phyloP scores from a whole-genome alignment of 2,113 vertebrate species.

The Alligator sinensis region DNA sequence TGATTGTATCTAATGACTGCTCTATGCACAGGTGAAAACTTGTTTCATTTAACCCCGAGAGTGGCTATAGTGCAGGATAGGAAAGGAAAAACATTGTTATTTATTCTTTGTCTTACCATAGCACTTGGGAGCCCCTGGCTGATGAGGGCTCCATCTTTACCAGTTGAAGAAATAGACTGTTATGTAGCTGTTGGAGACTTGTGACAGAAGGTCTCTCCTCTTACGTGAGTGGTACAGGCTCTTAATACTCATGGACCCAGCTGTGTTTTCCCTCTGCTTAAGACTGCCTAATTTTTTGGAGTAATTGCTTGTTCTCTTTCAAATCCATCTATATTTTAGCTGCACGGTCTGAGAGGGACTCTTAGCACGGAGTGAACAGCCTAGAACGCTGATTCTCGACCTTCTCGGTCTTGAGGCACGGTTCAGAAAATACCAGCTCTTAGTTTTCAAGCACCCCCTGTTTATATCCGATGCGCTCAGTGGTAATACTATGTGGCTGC shows the following conservation, averaged over 20 bases:
- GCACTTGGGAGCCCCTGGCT: not conserved
- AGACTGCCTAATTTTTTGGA: not conserved
- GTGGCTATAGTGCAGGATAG: not conserved
- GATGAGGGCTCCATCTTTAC: not conserved
- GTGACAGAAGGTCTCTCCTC: not conserved
- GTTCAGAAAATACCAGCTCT: too few species aligned
- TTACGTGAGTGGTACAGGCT: not conserved
- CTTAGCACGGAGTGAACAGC: not conserved
- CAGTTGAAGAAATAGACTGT: not conserved
- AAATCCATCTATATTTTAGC: not conserved
- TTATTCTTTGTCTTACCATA: not conserved
- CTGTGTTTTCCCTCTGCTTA: not conserved
- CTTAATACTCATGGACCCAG: not conserved
- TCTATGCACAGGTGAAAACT: not conserved
- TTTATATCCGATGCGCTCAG: too few species aligned
- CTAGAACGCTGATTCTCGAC: too few species aligned
- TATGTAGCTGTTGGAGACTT: not conserved
- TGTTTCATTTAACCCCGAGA: not conserved
- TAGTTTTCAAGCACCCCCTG: too few species aligned
- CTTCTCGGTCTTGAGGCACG: too few species aligned
- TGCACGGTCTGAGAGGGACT: not conserved
- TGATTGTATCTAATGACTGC: too few species aligned
- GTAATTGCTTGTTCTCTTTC: not conserved
- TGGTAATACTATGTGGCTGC: too few species aligned
- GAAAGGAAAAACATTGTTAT: not conserved